A percentile compares a stretch with the other conserved stretches of the same genome.
phyloP scores from a whole-genome alignment of 2,797 vertebrate species.

The Aselliscus stoliczkanus region DNA sequence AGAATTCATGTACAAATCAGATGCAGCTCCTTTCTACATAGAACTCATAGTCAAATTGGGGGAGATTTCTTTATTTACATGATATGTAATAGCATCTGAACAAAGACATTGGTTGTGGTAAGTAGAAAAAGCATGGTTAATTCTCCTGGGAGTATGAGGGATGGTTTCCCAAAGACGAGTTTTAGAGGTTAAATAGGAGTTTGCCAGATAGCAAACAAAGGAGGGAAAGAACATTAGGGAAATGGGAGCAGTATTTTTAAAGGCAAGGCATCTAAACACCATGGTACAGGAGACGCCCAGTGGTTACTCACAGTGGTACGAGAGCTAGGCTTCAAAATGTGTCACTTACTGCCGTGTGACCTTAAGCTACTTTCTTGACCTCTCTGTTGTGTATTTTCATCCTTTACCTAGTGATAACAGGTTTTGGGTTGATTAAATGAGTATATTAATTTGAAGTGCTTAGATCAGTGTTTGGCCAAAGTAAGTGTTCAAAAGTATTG shows the following conservation, averaged over 20 bases:
- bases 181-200: constrained; percentile 19
- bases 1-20: neutral
- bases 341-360: neutral
- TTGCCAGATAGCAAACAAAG: neutral
- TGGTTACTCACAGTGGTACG: neutral
- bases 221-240: neutral
- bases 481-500: neutral
- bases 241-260: neutral
- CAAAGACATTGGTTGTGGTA: neutral
- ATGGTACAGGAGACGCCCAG: neutral
- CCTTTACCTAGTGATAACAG: constrained; percentile 7
- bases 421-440: neutral
- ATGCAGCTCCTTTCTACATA: neutral
- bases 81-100: neutral
- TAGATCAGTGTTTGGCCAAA: neutral
- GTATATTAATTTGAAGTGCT: neutral
- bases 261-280: neutral
- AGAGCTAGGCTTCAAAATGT: neutral
- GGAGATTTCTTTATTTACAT: neutral
- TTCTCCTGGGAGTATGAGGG: neutral
- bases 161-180: neutral
- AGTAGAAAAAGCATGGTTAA: neutral
- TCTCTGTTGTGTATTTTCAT: neutral
- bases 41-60: neutral
- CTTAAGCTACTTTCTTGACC: neutral